Evolutionary conservation across 2,113 vertebrate genomes (phyloP).

Genomic region (Pipa parva): DNA sequence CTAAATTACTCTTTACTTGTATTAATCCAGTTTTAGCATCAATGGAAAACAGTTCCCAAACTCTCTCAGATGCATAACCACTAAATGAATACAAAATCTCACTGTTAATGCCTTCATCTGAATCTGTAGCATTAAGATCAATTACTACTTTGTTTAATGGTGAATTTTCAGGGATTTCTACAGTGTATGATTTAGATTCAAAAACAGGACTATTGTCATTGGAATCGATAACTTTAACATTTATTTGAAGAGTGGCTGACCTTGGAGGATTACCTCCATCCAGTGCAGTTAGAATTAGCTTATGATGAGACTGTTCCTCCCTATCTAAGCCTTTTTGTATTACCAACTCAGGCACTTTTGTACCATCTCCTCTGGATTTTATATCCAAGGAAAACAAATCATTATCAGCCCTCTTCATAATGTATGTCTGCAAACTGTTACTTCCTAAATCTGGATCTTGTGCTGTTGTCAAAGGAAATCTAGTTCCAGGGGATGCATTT

Average conservation of each 20-base stretch:
- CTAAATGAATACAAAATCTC: slow-evolving; percentile 95
- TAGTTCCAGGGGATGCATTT: slow-evolving; percentile 92
- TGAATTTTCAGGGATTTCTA: slow-evolving; percentile 91
- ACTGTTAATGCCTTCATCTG: slow-evolving; percentile 91
- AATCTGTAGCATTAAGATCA: slow-evolving; percentile 92
- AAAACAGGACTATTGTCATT: slow-evolving; percentile 97
- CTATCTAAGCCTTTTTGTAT: slow-evolving; percentile 90
- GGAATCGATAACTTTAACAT: slow-evolving; percentile 95
- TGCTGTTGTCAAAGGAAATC: slow-evolving; percentile 90
- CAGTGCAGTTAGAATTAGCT: slow-evolving; percentile 85
- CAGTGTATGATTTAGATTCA: slow-evolving; percentile 87
- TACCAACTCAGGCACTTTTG: slow-evolving; percentile 94
- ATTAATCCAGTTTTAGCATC: slow-evolving; percentile 91
- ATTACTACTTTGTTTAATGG: slow-evolving; percentile 84
- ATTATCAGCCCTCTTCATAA: slow-evolving; percentile 90
- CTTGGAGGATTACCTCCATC: slow-evolving; percentile 90
- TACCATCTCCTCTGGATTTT: slow-evolving; percentile 92
- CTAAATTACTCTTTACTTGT: slow-evolving; percentile 91
- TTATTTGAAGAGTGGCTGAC: slow-evolving; percentile 89
- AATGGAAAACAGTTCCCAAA: slow-evolving; percentile 92
- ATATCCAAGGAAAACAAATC: slow-evolving; percentile 94
- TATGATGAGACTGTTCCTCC: slow-evolving; percentile 93
- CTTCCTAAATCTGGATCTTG: slow-evolving; percentile 90
- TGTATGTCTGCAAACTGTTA: slow-evolving; percentile 91
- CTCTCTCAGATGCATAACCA: slow-evolving; percentile 86